Conservation (phyloP, 1,140 invertebrate species). For the Bombus huntii region DNA sequence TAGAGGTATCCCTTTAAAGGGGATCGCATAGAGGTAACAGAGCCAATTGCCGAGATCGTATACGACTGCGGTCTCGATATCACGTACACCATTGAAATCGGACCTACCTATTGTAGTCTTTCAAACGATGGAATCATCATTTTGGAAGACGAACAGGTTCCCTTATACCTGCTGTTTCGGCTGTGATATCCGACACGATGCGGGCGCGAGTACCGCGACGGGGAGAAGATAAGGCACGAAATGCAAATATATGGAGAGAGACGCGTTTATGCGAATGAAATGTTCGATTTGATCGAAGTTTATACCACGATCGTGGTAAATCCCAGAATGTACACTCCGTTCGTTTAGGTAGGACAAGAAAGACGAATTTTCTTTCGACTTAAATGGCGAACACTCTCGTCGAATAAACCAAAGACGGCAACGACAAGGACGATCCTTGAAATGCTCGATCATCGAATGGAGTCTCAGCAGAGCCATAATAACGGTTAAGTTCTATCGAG, state of each 20-base stretch:
- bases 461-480: not conserved
- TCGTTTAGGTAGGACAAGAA: not conserved
- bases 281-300: not conserved
- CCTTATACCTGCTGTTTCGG: not conserved
- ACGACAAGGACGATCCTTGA: no score
- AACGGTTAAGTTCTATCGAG: not conserved
- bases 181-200: conserved; percentile 28
- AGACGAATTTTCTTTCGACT: not conserved
- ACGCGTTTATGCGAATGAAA: no score
- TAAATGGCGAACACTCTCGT: not conserved
- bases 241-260: not conserved
- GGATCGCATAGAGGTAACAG: conserved; percentile 34
- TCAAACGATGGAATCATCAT: conserved; percentile 37
- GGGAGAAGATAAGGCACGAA: not conserved
- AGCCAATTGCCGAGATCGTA: conserved; percentile 48
- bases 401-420: not conserved
- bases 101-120: conserved; percentile 52
- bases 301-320: not conserved
- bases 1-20: conserved; percentile 48
- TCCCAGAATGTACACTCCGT: not conserved
- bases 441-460: no score
- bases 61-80: conserved; percentile 39
- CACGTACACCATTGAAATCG: conserved; percentile 53
- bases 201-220: not conserved
- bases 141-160: not conserved